Percentiles rank a stretch among this genome's conserved stretches.
Conservation (phyloP, 2,797 vertebrate species). For the Peromyscus melanophrys region DNA sequence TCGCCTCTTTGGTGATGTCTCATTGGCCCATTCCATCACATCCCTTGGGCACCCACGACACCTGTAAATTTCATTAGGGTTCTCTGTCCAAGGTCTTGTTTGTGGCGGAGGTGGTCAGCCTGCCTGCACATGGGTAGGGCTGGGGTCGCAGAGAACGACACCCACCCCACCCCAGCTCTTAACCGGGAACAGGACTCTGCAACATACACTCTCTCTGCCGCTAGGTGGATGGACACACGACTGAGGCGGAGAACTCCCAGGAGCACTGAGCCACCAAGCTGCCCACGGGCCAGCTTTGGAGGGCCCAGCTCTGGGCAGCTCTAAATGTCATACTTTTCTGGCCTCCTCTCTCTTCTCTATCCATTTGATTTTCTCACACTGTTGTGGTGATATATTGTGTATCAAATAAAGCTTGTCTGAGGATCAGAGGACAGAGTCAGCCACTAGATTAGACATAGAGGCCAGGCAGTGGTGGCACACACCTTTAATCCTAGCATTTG, state of each 20-base stretch:
- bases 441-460: no score
- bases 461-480: no score
- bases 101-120: no score
- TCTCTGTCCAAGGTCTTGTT: not conserved
- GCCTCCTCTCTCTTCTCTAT: no score
- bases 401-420: no score
- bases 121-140: not conserved
- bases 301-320: no score
- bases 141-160: not conserved
- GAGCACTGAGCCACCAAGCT: not conserved
- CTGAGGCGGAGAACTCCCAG: not conserved
- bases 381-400: no score
- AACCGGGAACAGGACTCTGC: not conserved
- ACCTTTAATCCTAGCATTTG: no score
- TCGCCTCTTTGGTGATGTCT: not conserved
- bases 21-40: not conserved
- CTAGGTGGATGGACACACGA: not conserved
- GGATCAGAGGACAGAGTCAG: no score
- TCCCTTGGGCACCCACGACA: not conserved
- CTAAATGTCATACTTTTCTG: not conserved
- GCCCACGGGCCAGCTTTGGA: not conserved
- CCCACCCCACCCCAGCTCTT: not conserved
- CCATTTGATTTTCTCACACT: constrained; percentile 1
- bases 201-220: not conserved
- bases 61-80: not conserved